phyloP scores from a whole-genome alignment of 2,888 invertebrate genomes.

The Oligia latruncula region DNA sequence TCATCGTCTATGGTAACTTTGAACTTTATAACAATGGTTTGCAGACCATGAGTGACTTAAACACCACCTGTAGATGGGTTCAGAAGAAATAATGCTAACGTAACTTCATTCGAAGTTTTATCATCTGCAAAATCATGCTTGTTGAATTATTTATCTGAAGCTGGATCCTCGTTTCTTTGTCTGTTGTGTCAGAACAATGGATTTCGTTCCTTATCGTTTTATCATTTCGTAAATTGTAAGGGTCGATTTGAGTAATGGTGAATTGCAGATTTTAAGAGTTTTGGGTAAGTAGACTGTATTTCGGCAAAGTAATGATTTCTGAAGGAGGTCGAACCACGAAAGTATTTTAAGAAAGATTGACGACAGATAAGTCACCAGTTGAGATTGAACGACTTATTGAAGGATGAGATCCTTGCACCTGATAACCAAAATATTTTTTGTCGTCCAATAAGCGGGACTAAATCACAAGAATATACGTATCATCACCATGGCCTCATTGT shows the following conservation, averaged over 20 bases:
- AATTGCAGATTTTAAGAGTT: slow-evolving; percentile 2
- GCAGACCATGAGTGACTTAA: slow-evolving; percentile 25
- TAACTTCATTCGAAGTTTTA: slow-evolving; percentile 26
- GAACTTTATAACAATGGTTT: slow-evolving; percentile 56
- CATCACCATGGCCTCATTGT: slow-evolving; percentile 8
- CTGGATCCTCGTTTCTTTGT: slow-evolving; percentile 28
- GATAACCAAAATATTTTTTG: neutral
- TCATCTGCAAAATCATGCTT: slow-evolving; percentile 37
- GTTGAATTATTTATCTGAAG: slow-evolving; percentile 41
- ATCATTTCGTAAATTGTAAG: slow-evolving; percentile 40
- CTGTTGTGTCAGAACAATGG: slow-evolving; percentile 37
- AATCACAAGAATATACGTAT: neutral
- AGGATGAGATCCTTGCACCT: neutral
- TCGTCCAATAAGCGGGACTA: neutral
- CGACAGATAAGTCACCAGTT: neutral
- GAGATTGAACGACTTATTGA: neutral
- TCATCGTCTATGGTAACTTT: slow-evolving; percentile 48
- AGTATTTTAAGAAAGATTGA: neutral
- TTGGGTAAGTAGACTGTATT: neutral
- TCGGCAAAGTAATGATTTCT: neutral
- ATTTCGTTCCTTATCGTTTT: slow-evolving; percentile 21
- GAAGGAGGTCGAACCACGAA: neutral
- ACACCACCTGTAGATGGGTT: slow-evolving; percentile 12
- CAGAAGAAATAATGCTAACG: slow-evolving; percentile 19
- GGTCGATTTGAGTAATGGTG: slow-evolving; percentile 7